Evolutionary conservation across 2,797 vertebrate species (phyloP).

Genomic region (Silurus aristotelis): DNA sequence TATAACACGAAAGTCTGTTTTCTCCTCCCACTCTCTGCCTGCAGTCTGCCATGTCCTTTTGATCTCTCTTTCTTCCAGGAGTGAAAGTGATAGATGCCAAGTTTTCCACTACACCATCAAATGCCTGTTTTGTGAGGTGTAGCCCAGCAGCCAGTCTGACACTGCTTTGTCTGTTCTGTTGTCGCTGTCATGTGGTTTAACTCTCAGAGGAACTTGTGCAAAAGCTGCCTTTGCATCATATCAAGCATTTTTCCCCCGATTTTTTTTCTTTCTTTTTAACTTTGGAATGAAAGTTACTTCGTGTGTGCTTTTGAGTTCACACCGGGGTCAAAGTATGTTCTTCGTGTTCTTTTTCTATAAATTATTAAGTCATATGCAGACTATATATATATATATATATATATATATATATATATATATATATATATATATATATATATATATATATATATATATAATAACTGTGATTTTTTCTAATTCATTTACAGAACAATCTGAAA

Average conservation of each 20-base stretch:
- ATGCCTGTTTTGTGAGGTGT: slow-evolving; percentile 1
- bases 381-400: neutral
- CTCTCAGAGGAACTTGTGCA: neutral
- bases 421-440: no score
- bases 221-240: neutral
- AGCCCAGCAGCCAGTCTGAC: slow-evolving; percentile 2
- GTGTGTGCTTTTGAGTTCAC: neutral
- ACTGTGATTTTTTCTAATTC: neutral
- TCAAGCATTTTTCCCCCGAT: neutral
- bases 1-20: neutral
- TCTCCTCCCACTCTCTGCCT: slow-evolving; percentile 7
- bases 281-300: neutral
- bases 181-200: slow-evolving; percentile 13
- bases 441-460: no score
- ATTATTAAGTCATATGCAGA: neutral
- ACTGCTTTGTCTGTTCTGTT: neutral
- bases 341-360: neutral
- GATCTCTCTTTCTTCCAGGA: slow-evolving; percentile 23
- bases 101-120: slow-evolving; percentile 35
- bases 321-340: neutral
- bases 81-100: slow-evolving; percentile 35
- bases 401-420: no score
- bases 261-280: no score
- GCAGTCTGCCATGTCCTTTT: slow-evolving; percentile 17
- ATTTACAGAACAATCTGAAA: neutral